Evolutionary conservation across 30 jellyfish, hydroid and myxozoan species (phyloP), one percentile per base, ranked within the genome.

Genomic region (Pelagia noctiluca): DNA sequence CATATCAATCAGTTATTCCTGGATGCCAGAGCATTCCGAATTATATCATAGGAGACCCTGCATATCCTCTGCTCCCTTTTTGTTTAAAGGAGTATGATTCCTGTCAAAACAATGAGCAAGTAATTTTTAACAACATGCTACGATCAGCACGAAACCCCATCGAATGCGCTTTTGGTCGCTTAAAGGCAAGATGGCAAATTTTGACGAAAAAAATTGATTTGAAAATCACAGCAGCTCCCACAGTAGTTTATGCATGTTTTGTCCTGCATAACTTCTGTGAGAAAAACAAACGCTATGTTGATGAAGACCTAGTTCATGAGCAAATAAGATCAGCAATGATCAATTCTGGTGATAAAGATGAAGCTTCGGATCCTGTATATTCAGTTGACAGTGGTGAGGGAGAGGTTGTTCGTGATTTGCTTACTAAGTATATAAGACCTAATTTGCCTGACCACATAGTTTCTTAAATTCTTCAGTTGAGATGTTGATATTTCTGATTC

Each of bases 61-160:
- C n/a, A n/a, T n/a, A n/a, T n/a, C n/a, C n/a, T n/a, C n/a, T n/a
- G n/a, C n/a, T n/a, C n/a, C n/a, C n/a, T n/a, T n/a, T n/a, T n/a
- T n/a, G n/a, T n/a, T n/a, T n/a, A 85, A 83, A 69, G 69, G 92
- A 83, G n/a, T 67, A 61, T 23, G 11, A 8, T 12, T 34, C n/a
- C 74, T 61, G 74, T 61, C 13, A 13, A 8, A 61, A 11, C 7
- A 53, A 76, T 63, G 88, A 52, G 63, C 67, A 76, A 76, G 86
- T 76, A 19, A 33, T 76, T 23, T 78, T 62, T 36, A 62, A 78
- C 54, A 61, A 36, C 32, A 63, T 78, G 88, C 52, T 63, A 16
- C 29, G 89, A n/a, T n/a, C n/a, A n/a, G n/a, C n/a, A n/a, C n/a
- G 92, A 32, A 82, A 82, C 73, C 92, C 89, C 5, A 82, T 82